Percentiles rank a stretch among this genome's conserved stretches.
Evolutionary conservation across 2,113 vertebrate genomes (phyloP).

Genomic region (Nibea coibor): DNA sequence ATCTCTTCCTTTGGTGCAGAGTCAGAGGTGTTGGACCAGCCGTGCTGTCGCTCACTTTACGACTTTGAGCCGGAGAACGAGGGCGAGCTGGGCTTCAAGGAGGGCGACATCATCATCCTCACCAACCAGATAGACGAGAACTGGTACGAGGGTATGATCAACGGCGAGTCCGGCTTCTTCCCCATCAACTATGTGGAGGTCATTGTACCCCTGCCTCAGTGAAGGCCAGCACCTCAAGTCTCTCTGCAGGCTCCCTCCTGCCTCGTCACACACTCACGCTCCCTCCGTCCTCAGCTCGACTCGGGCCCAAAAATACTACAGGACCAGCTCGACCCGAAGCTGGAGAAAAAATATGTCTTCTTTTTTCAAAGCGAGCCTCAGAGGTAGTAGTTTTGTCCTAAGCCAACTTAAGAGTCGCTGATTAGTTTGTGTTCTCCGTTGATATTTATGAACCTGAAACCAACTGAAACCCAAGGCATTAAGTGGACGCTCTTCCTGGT

Average conservation of each 20-base stretch:
- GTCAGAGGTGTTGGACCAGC: slow-evolving; percentile 88
- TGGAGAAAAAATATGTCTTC: background rate
- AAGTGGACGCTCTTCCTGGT: slow-evolving; percentile 8
- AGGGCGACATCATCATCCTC: slow-evolving; percentile 94
- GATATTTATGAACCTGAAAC: slow-evolving; percentile 41
- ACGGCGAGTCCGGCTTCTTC: slow-evolving; percentile 93
- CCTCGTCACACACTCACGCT: slow-evolving; percentile 17
- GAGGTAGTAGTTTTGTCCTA: slow-evolving; percentile 17
- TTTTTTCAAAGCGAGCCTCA: slow-evolving; percentile 14
- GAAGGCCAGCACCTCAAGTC: slow-evolving; percentile 47
- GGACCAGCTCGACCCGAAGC: background rate
- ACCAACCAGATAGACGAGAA: slow-evolving; percentile 97
- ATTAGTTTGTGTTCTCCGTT: slow-evolving; percentile 23
- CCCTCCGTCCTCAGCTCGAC: slow-evolving; percentile 11
- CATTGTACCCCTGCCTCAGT: slow-evolving; percentile 92
- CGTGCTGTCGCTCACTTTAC: slow-evolving; percentile 94
- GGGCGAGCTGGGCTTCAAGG: slow-evolving; percentile 96
- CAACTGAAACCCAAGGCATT: slow-evolving; percentile 52
- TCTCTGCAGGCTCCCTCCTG: background rate
- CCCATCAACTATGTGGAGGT: slow-evolving; percentile 96
- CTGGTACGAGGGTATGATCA: slow-evolving; percentile 95
- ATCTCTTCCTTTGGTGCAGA: slow-evolving; percentile 75
- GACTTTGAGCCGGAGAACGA: slow-evolving; percentile 95
- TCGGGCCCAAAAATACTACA: background rate
- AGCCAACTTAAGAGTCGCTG: background rate